phyloP scores from a whole-genome alignment of 2,113 vertebrate species.

The Lathamus discolor region DNA sequence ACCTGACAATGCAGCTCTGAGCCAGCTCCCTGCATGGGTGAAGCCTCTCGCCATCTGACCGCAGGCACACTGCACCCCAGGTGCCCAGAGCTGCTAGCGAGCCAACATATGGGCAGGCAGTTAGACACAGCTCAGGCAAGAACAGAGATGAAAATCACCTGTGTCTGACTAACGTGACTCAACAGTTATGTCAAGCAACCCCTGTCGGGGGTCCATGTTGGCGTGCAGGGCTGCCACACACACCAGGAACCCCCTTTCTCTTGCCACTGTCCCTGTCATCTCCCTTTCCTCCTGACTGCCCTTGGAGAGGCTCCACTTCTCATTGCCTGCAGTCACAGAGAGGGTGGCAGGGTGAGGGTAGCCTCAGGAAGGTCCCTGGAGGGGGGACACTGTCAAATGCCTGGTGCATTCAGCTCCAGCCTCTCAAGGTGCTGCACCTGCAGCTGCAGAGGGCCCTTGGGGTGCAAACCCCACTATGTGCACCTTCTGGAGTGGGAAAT shows the following conservation, averaged over 20 bases:
- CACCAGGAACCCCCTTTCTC: background rate
- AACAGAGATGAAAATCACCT: background rate
- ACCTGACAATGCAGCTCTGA: slow-evolving; percentile 12
- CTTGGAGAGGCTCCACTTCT: background rate
- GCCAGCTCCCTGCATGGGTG: background rate
- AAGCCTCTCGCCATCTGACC: slow-evolving; percentile 1
- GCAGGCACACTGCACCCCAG: fast-evolving
- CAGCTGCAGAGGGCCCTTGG: background rate
- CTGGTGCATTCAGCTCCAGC: background rate
- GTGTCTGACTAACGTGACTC: background rate
- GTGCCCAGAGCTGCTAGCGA: background rate
- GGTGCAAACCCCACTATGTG: background rate
- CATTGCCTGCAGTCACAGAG: fast-evolving
- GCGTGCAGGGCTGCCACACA: background rate
- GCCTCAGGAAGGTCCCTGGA: background rate
- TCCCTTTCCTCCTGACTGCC: background rate
- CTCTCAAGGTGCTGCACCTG: background rate
- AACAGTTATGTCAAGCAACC: background rate
- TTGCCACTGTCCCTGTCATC: background rate
- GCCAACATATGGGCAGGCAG: slow-evolving; percentile 8
- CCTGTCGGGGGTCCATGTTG: background rate
- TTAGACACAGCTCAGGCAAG: background rate
- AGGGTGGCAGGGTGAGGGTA: background rate
- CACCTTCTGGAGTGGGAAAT: background rate
- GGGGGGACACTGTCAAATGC: background rate